phyloP scores from a whole-genome alignment of 2,113 vertebrate species.

The Bettongia penicillata region DNA sequence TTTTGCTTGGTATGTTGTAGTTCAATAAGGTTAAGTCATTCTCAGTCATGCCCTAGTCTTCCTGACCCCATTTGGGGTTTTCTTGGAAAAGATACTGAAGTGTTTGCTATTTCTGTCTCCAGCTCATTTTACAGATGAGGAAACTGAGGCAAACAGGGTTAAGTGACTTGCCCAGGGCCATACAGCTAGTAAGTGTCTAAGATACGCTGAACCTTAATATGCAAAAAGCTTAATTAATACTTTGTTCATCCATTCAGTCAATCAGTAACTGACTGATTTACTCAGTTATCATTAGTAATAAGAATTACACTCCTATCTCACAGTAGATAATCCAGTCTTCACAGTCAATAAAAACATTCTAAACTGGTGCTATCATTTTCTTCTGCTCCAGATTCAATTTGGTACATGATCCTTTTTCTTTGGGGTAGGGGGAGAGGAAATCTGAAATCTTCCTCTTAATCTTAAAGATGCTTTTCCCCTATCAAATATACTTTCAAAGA shows the following conservation, averaged over 20 bases:
- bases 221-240: not conserved
- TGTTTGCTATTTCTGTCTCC: not conserved
- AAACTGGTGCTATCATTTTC: not conserved
- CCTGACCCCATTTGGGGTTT: not conserved
- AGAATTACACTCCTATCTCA: not conserved
- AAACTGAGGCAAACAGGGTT: not conserved
- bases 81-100: not conserved
- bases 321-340: not conserved
- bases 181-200: too few relatives aligned
- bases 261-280: too few relatives aligned
- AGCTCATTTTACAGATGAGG: not conserved
- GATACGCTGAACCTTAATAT: not conserved
- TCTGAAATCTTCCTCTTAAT: not conserved
- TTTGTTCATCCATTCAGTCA: not conserved
- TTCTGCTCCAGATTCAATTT: not conserved
- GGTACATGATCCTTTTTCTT: not conserved
- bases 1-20: not conserved
- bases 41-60: not conserved
- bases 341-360: not conserved
- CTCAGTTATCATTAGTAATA: not conserved
- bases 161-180: not conserved
- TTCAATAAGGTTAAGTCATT: not conserved
- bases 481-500: not conserved
- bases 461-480: not conserved
- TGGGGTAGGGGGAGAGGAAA: too few relatives aligned